Evolutionary conservation across 2,113 vertebrate species (phyloP).

Genomic region (Sceloporus tristichus): DNA sequence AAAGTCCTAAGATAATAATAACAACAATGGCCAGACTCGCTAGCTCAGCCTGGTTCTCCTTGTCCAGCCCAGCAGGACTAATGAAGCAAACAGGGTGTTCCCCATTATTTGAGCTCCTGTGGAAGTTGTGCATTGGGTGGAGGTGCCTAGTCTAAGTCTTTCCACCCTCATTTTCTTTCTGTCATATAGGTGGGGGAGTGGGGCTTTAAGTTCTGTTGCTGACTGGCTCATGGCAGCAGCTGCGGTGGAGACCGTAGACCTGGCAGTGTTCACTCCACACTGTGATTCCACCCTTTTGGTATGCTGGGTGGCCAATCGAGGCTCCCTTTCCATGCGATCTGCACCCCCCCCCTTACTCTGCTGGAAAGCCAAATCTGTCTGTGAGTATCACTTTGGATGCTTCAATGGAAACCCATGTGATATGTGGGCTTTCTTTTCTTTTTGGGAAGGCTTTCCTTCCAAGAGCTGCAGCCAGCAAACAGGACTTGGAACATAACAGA

Average conservation of each 20-base stretch:
- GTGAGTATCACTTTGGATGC: not conserved
- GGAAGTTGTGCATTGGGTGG: not conserved
- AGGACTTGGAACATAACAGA: not conserved
- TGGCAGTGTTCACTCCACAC: too few relatives aligned
- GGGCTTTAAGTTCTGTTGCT: too few relatives aligned
- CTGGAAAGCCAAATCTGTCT: not conserved
- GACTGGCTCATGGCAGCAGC: not conserved
- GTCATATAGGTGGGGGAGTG: too few relatives aligned
- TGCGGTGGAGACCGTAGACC: not conserved
- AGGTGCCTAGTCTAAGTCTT: not conserved
- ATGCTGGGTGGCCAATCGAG: rapidly evolving
- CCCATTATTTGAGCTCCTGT: not conserved
- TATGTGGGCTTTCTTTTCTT: not conserved
- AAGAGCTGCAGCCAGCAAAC: not conserved
- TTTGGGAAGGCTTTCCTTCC: not conserved
- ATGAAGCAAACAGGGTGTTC: not conserved
- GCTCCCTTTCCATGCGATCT: not conserved
- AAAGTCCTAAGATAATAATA: too few relatives aligned
- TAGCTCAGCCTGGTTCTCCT: too few relatives aligned
- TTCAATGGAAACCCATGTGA: not conserved
- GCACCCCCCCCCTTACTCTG: too few relatives aligned
- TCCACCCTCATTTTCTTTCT: not conserved
- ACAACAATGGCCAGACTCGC: too few relatives aligned
- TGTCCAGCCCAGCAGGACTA: not conserved
- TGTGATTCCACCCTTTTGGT: not conserved